Conservation (phyloP, 1,140 invertebrate genomes). For the Drosophila nasuta region DNA sequence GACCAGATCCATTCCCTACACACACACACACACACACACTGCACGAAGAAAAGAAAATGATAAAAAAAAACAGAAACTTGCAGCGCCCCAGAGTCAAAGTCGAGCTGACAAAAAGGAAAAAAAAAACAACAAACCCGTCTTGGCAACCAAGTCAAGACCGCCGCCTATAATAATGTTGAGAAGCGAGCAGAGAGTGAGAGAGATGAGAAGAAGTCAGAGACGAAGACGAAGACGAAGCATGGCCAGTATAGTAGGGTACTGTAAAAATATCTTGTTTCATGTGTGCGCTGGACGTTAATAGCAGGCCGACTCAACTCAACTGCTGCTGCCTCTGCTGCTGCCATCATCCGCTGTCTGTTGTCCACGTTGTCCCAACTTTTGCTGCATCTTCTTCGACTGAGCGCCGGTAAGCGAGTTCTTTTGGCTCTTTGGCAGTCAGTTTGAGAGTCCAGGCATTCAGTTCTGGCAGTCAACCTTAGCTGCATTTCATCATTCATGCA, state of each 20-base stretch:
- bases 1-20: constrained; percentile 30
- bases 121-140: neutral
- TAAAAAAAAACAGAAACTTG: neutral
- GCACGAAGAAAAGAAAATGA: constrained; percentile 16
- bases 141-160: neutral
- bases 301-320: constrained; percentile 40
- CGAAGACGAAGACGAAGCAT: constrained; percentile 6
- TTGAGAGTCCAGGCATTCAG: constrained; percentile 26
- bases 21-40: neutral
- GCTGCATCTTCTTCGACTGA: constrained; percentile 15
- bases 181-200: neutral
- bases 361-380: constrained; percentile 2
- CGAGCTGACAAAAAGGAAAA: constrained; percentile 37
- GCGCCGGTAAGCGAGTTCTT: constrained; percentile 26
- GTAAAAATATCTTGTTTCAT: constrained; percentile 85
- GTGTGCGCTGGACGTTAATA: constrained; percentile 83
- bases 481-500: constrained; percentile 83
- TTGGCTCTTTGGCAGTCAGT: constrained; percentile 10
- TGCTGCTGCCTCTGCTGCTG: constrained; percentile 5
- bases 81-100: constrained; percentile 25
- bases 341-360: constrained; percentile 1
- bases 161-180: constrained; percentile 66
- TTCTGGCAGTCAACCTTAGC: constrained; percentile 68
- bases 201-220: neutral
- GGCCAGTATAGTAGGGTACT: constrained; percentile 62